A percentile compares a stretch with the other conserved stretches of the same genome.
These are phyloP conservation scores for Athalia cordata DNA, from an alignment of 2,888 invertebrate genomes.

Conservation along the genomic window DNA sequence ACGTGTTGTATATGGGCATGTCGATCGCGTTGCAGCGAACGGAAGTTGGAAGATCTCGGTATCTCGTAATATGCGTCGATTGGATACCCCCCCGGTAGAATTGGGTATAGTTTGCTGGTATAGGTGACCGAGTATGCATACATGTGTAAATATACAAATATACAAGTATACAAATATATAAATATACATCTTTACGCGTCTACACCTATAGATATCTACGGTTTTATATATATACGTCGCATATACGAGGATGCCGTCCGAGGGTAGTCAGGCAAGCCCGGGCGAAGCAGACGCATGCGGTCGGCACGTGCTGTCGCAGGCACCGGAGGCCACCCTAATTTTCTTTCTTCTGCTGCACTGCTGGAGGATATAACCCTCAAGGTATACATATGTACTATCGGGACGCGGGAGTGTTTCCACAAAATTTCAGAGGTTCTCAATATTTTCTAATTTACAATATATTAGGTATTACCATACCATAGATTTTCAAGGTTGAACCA, in stretches of 20 bases:
- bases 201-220: too few relatives aligned
- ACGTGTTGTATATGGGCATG: too few relatives aligned
- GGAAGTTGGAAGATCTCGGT: constrained; percentile 22
- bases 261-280: neutral
- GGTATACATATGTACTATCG: neutral
- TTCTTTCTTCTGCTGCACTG: constrained; percentile 7
- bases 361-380: too few relatives aligned
- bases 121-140: too few relatives aligned
- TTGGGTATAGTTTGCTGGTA: neutral
- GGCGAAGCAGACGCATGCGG: constrained; percentile 29
- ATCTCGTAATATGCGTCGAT: neutral
- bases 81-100: constrained; percentile 17
- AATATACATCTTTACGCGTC: too few relatives aligned
- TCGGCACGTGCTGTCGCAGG: constrained; percentile 42
- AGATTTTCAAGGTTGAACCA: too few relatives aligned
- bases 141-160: too few relatives aligned
- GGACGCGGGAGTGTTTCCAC: constrained; percentile 22
- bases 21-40: neutral
- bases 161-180: too few relatives aligned
- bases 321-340: constrained; percentile 25
- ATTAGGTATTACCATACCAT: too few relatives aligned
- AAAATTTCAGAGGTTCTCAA: constrained; percentile 36
- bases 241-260: neutral
- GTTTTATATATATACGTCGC: neutral
- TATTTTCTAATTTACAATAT: too few relatives aligned